Base-by-base conservation (phyloP, 1,140 invertebrate species). In the Sogatella furcifera region DNA sequence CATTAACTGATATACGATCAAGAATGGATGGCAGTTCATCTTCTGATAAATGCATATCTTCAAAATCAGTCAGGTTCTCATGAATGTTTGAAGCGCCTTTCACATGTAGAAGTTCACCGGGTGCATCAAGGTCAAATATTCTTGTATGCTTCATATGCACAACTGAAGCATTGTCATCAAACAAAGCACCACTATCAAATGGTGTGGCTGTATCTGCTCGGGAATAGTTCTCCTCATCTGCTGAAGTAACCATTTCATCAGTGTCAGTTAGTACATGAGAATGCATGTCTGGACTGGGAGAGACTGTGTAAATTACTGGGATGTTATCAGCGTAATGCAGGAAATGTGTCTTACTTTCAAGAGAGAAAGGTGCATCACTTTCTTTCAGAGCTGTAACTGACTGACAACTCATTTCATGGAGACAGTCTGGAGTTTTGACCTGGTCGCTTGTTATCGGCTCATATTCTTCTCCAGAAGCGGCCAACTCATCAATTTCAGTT, bases 231-330 rank as follows among this genome's bases (percentile, higher is more conserved):
- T 74, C 75, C 57, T 79, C 79, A 24, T 78, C 77, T 56, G 73
- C 75, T 6, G 79, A 80, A 9, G 71, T 71, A 49, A 72, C 69
- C 19, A 80, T 63, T 53, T 81, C 78, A 69, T 82, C 81, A 10
- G 72, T 69, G 62, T 81, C 80, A 3, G 78, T 81, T 13, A 69
- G 43, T 21, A n/a, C 22, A 53, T 19, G 21, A 22, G 60, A 19
- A n/a, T 49, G 53, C 38, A 62, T 61, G 21, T 67, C 65, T 13
- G 64, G 66, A 52, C 53, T 64, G 8, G 65, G 62, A 11, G 64
- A 63, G 28, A 63, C 62, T 22, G 49, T 63, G 43, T 57, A 52
- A 15, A 63, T 65, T 1, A 24, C n/a, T 55, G 64, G 64, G 4
- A 65, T 54, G 43, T 9, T 46, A 46, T 19, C 57, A 46, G 21